Evolutionary conservation across 2,888 invertebrate genomes (phyloP).

Genomic region (Polia nebulosa): DNA sequence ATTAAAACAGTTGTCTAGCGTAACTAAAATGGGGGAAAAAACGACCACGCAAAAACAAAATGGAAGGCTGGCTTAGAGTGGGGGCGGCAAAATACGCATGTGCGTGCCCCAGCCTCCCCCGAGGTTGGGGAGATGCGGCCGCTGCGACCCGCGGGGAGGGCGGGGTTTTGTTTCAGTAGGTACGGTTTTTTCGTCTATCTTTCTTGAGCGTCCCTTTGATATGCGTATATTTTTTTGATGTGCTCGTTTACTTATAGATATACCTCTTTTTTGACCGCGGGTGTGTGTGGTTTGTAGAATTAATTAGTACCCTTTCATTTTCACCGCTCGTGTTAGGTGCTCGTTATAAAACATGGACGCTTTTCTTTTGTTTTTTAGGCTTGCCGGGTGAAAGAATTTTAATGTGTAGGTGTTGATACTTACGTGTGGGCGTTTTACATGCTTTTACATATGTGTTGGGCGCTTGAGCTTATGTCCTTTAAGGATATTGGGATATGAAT

Average conservation of each 20-base stretch:
- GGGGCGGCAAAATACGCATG: slow-evolving; percentile 85
- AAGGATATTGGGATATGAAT: background rate
- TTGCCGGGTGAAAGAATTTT: slow-evolving; percentile 79
- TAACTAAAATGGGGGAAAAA: slow-evolving; percentile 67
- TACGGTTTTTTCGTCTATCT: slow-evolving; percentile 74
- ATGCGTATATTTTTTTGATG: slow-evolving; percentile 51
- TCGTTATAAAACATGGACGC: slow-evolving; percentile 75
- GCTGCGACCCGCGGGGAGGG: slow-evolving; percentile 69
- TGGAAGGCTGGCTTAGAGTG: slow-evolving; percentile 85
- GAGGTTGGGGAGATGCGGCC: slow-evolving; percentile 63
- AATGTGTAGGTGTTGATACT: slow-evolving; percentile 70
- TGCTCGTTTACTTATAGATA: background rate
- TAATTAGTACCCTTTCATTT: slow-evolving; percentile 83
- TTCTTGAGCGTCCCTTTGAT: slow-evolving; percentile 75
- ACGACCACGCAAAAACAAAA: slow-evolving; percentile 85
- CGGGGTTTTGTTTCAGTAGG: slow-evolving; percentile 75
- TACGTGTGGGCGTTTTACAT: slow-evolving; percentile 33
- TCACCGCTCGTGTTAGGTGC: slow-evolving; percentile 72
- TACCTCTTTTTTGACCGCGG: slow-evolving; percentile 50
- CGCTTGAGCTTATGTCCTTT: background rate
- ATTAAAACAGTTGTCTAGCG: slow-evolving; percentile 65
- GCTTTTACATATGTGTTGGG: slow-evolving; percentile 21
- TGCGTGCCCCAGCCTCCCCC: slow-evolving; percentile 77
- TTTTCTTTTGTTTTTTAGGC: slow-evolving; percentile 64
- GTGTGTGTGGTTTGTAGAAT: slow-evolving; percentile 80